Base-by-base conservation (phyloP, 2,797 vertebrate genomes). In the Ceryle rudis region DNA sequence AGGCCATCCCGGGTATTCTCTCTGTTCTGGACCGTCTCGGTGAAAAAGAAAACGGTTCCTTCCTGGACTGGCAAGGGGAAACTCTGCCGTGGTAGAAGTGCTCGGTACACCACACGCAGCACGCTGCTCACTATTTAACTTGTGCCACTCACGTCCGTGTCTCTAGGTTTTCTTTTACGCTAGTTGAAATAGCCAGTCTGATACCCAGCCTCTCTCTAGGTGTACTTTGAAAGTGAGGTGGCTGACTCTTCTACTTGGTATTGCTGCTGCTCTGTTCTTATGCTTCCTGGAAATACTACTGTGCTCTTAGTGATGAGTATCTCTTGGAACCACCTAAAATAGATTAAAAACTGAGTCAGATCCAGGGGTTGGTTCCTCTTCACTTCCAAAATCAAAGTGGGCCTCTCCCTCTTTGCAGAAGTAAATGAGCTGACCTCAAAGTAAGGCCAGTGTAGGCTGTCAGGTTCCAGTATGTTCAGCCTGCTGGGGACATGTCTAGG, bases 31-130 rank as follows among this genome's bases (percentile, higher is more conserved):
- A 97, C 22, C 96, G 95, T n/a, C 97, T 99, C 13, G 97, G 97
- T 33, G 97, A 98, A 92, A 98, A 98, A 57, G 97, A 98, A 93
- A 98, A 98, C 1, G 98, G 98, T 29, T 98, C 97, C 61, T 99
- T 98, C 97, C 93, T 98, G 70, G 97, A 98, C 91, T 98, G 97
- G 86, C 98, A 98, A 72, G 98, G 98, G 79, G 97, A 98, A 87
- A 81, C 89, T 37, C 91, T 98, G 19, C 98, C 98, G 0, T 98
- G 98, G 98, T 98, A 97, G 95, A 78, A 69, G 29, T 1, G 6
- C 57, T 17, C 28, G 8, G 26, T 26, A 5, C n/a, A 9, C 54
- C 5, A 10, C 74, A 29, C 85, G 18, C 39, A 74, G 78, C 66
- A 14, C 19, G 9, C 66, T 83, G 42, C 51, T 25, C 65, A 42